Percentiles rank a stretch among this genome's conserved stretches.
These are phyloP conservation scores for Acromyrmex heyeri DNA, from an alignment of 1,140 invertebrate genomes.

Conservation along the genomic window DNA sequence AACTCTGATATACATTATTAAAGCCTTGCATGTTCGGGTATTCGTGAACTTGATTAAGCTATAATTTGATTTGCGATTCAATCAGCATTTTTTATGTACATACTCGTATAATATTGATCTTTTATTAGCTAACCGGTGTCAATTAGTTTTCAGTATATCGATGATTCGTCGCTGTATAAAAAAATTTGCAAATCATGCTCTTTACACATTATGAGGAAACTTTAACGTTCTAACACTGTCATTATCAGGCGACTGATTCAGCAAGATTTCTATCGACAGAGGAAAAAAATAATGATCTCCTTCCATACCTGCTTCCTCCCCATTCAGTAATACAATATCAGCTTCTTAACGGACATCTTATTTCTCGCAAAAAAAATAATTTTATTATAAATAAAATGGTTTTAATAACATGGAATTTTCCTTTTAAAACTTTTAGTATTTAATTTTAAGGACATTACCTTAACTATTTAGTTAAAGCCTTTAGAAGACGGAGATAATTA, in stretches of 20 bases:
- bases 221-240: neutral
- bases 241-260: neutral
- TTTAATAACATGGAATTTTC: neutral
- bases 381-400: neutral
- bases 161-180: neutral
- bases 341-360: neutral
- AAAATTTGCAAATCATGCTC: slow-evolving; percentile 13
- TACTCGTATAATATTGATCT: neutral
- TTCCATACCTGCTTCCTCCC: neutral
- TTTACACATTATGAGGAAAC: neutral
- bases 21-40: neutral
- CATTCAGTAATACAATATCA: neutral
- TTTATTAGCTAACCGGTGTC: neutral
- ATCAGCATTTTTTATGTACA: neutral
- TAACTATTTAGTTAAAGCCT: neutral
- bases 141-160: slow-evolving; percentile 17
- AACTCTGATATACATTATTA: neutral
- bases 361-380: neutral
- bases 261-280: neutral
- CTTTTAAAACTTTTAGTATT: neutral
- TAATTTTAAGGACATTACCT: neutral
- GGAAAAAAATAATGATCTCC: neutral
- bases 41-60: neutral
- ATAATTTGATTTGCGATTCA: neutral
- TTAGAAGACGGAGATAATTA: neutral